Evolutionary conservation across 37 sponge, comb jelly and placozoan genomes (phyloP), one percentile per base, ranked within the genome.

Genomic region (Lycopodina hypogea): DNA sequence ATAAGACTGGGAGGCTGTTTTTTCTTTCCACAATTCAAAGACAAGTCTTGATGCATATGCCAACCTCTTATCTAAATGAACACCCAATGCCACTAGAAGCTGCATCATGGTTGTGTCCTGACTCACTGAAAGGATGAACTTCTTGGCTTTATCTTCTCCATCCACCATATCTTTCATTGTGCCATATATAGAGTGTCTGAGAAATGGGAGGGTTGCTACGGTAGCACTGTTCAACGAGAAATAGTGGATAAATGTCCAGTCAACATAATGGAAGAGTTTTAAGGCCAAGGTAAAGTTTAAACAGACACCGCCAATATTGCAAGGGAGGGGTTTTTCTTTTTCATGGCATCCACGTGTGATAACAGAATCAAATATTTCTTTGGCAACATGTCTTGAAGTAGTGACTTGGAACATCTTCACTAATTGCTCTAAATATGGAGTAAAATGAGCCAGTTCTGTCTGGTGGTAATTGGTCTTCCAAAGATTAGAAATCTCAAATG

Each of bases 21-120:
- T 21, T 41, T 1, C 24, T 72, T 68, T 82, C 91, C 91, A 90
- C 32, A 90, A 58, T 57, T 90, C 91, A 73, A 90, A 73, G 28
- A 76, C 75, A 2, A 90, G 0, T 41, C 87, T 85, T 2, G 83
- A 68, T 6, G 87, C 91, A 74, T 90, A 90, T 1, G 91, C 79
- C 23, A 72, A 26, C 85, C 85, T 80, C 38, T 51, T 42, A 37
- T 76, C 37, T 11, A 38, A 41, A 0, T n/a, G 74, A 32, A 68
- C 21, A 26, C 81, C 83, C 22, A 90, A 32, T 1, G 76, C 36
- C 18, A 40, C 23, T 8, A 90, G 38, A 12, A 90, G 19, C 15
- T 41, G 69, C 0, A 62, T 69, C 9, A 90, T 41, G 40, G 78
- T 74, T 2, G 75, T 34, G 37, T 90, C 91, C 57, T 90, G 91